Conservation (phyloP, 2,888 invertebrate genomes). For the Dione juno region DNA sequence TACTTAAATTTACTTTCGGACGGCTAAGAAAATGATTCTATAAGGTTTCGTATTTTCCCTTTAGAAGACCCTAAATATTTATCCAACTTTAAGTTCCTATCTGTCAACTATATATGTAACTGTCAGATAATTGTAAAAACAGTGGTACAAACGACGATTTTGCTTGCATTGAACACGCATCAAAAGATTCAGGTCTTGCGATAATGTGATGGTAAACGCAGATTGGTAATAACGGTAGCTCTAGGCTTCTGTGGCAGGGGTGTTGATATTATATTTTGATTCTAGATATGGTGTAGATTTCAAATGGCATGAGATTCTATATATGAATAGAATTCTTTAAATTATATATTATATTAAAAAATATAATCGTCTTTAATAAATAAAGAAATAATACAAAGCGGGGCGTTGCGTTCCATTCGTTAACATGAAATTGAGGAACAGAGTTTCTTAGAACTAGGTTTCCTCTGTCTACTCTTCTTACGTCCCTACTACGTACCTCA, state of each 20-base stretch:
- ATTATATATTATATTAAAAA: not conserved
- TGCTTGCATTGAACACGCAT: constrained; percentile 27
- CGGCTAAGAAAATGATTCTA: too few relatives aligned
- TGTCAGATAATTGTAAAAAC: not conserved
- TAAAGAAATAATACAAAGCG: too few relatives aligned
- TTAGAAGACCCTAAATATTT: too few relatives aligned
- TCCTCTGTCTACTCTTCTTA: too few relatives aligned
- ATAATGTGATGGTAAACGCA: constrained; percentile 39
- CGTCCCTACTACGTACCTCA: too few relatives aligned
- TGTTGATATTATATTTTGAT: constrained; percentile 5
- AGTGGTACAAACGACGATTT: not conserved
- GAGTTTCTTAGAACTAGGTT: too few relatives aligned
- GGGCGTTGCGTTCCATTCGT: too few relatives aligned
- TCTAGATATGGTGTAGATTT: not conserved
- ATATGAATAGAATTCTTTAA: not conserved
- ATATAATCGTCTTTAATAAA: too few relatives aligned
- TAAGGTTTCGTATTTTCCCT: too few relatives aligned
- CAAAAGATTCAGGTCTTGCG: constrained; percentile 39
- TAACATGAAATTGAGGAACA: too few relatives aligned
- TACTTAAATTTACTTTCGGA: too few relatives aligned
- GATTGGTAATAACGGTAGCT: constrained; percentile 41
- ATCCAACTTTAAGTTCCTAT: too few relatives aligned
- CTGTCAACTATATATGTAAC: not conserved
- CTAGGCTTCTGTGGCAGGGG: constrained; percentile 32
- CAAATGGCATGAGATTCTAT: not conserved